Evolutionary conservation across 2,113 vertebrate species (phyloP), one percentile per base, ranked within the genome.

Genomic region (Amblyornis subalaris): DNA sequence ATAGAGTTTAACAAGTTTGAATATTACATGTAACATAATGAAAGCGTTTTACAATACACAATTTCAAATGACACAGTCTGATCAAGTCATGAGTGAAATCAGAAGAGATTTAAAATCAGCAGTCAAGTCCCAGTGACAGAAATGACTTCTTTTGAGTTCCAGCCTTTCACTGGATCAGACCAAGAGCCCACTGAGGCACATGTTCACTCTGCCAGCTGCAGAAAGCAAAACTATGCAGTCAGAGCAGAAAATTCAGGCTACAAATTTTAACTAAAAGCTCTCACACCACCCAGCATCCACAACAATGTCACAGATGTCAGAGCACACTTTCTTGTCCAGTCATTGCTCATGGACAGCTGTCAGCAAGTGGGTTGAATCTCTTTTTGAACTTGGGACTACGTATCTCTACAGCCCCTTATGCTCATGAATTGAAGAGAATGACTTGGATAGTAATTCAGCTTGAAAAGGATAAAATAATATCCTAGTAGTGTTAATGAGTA

Each of bases 291-390:
- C 33, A 65, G 47, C 45, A 79, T 6, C n/a, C 36, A 47, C 44
- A 35, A 10, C 13, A 35, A 8, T 0, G 4, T 29, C 66, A 57
- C 12, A 71, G 38, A 54, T 2, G 1, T 36, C 24, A 88, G 31
- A 50, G 11, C 21, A 44, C 53, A 26, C n/a, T 25, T 33, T 29
- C 31, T 48, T 28, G 8, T 10, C 28, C n/a, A 35, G 42, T 53
- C 36, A 14, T 0, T 45, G 36, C 26, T 76, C 9, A 24, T 1
- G 19, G n/a, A 77, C 50, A 82, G 35, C 38, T 64, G 44, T 35
- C 44, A 47, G 0, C 7, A 54, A 82, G 9, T 5, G 7, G 6
- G 3, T 1, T 60, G 53, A 45, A 81, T 4, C 15, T 25, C 15
- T 70, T 74, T 65, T 2, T 35, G 48, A 82, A 72, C 9, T 31